A percentile compares a stretch with the other conserved stretches of the same genome.
These are phyloP conservation scores for Apodemus sylvaticus DNA, from an alignment of 2,113 vertebrate genomes.

Conservation along the genomic window DNA sequence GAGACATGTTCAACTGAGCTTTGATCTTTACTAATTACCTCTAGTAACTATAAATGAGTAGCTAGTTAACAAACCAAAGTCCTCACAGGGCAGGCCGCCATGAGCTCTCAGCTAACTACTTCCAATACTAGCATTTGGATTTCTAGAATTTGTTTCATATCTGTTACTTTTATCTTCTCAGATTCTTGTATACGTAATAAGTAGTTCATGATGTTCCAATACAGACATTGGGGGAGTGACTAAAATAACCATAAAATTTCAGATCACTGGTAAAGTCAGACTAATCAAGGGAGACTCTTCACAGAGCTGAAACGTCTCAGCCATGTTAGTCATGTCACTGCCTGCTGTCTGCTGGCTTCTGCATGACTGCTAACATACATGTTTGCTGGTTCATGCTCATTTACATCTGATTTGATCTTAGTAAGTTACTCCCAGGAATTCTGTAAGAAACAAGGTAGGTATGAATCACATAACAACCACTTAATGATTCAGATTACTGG, in stretches of 20 bases:
- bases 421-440: constrained; percentile 49
- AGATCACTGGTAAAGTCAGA: constrained; percentile 52
- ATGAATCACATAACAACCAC: constrained; percentile 20
- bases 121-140: neutral
- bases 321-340: constrained; percentile 51
- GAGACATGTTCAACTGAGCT: neutral
- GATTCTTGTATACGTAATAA: neutral
- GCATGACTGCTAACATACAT: constrained; percentile 49
- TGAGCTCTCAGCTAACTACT: constrained; percentile 22
- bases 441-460: constrained; percentile 71
- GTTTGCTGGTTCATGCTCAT: constrained; percentile 34
- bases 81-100: neutral
- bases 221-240: constrained; percentile 27
- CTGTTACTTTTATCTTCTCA: constrained; percentile 2
- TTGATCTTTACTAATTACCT: too few species aligned
- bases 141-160: constrained; percentile 40
- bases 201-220: constrained; percentile 29
- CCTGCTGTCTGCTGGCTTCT: constrained; percentile 46
- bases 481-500: constrained; percentile 14
- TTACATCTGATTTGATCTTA: constrained; percentile 50
- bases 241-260: constrained; percentile 45
- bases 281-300: constrained; percentile 19
- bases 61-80: constrained; percentile 27
- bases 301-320: constrained; percentile 46
- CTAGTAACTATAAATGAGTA: neutral